These are phyloP conservation scores for Liparis tanakae DNA, from an alignment of 2,797 vertebrate species.

Conservation along the genomic window DNA sequence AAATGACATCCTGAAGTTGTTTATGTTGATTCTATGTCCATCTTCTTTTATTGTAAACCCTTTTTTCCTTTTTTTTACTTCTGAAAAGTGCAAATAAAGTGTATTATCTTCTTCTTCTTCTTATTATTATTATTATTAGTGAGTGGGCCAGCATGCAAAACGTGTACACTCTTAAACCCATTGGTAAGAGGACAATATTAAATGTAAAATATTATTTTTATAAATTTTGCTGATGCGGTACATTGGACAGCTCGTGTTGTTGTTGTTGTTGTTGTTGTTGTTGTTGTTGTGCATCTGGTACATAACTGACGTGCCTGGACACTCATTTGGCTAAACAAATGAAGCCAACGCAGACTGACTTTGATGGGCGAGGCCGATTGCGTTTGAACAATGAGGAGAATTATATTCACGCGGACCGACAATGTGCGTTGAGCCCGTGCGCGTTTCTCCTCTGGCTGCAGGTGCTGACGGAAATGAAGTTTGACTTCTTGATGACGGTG, in stretches of 20 bases:
- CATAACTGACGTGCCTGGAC: neutral
- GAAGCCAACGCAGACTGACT: neutral
- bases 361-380: neutral
- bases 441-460: slow-evolving; percentile 49
- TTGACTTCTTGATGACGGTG: slow-evolving; percentile 94
- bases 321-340: slow-evolving; percentile 64
- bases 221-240: neutral
- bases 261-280: neutral
- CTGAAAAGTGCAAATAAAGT: neutral
- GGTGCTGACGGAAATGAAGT: slow-evolving; percentile 95
- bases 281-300: neutral
- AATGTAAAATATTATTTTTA: neutral
- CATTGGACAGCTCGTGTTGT: neutral
- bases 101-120: too few relatives aligned
- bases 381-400: slow-evolving; percentile 3
- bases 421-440: slow-evolving; percentile 6
- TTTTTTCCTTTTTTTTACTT: neutral
- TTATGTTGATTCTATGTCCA: too few relatives aligned
- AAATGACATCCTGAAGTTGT: too few relatives aligned
- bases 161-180: neutral
- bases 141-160: neutral
- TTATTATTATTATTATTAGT: neutral
- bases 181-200: neutral
- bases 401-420: neutral
- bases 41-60: neutral